Percentiles rank a stretch among this genome's conserved stretches.
phyloP scores from a whole-genome alignment of 2,113 vertebrate species.

The Calyptommatus sinebrachiatus region DNA sequence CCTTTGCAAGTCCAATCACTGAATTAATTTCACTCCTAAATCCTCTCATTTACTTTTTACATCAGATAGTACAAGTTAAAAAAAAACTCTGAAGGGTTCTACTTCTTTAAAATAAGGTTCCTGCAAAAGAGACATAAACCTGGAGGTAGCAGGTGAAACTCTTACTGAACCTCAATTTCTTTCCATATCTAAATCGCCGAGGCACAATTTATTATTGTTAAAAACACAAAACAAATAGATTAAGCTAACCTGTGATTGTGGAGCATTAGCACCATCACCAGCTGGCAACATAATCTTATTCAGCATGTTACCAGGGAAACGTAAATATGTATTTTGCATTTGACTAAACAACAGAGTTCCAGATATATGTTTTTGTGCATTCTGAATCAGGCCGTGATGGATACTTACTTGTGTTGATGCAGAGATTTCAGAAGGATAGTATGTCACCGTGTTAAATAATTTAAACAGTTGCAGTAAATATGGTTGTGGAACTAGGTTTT shows the following conservation, averaged over 20 bases:
- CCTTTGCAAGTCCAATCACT: not conserved
- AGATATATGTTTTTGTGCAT: not conserved
- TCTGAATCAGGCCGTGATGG: too few species aligned
- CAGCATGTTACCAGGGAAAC: not conserved
- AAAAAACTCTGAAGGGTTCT: not conserved
- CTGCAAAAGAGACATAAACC: not conserved
- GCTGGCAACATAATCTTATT: slow-evolving; percentile 3
- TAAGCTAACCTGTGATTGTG: not conserved
- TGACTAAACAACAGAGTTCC: not conserved
- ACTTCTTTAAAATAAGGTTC: slow-evolving; percentile 29
- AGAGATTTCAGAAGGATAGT: too few species aligned
- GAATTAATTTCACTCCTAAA: slow-evolving; percentile 43
- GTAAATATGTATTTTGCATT: not conserved
- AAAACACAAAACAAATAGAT: not conserved
- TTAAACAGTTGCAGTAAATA: too few species aligned
- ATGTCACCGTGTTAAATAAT: too few species aligned
- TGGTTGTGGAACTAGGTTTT: too few species aligned
- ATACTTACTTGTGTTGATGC: too few species aligned
- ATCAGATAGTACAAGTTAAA: slow-evolving; percentile 28
- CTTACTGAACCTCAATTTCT: not conserved
- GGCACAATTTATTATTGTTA: not conserved
- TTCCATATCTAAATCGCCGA: not conserved
- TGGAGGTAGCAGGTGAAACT: slow-evolving; percentile 14
- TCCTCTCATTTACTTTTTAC: slow-evolving; percentile 33
- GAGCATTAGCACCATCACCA: not conserved